Conservation (phyloP, 1,140 invertebrate species). For the Drosophila subobscura region DNA sequence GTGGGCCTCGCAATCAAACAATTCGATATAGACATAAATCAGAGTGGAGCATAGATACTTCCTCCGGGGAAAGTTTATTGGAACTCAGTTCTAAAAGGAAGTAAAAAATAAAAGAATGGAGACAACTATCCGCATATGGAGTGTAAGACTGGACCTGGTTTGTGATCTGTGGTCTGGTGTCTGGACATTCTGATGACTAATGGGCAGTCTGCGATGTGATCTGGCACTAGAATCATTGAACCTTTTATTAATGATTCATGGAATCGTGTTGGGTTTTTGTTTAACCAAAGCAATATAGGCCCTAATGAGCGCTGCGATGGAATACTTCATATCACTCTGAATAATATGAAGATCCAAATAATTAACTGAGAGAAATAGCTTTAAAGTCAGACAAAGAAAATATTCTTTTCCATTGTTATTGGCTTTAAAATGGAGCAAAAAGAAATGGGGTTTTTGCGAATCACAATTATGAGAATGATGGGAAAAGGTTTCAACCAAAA, state of each 20-base stretch:
- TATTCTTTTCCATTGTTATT: constrained; percentile 36
- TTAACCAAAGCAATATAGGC: background rate
- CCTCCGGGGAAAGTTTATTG: background rate
- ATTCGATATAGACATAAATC: constrained; percentile 56
- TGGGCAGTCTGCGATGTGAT: constrained; percentile 47
- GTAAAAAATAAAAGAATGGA: background rate
- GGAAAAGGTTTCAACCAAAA: constrained; percentile 6
- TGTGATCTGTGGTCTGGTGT: background rate
- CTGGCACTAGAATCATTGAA: constrained; percentile 65
- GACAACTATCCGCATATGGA: constrained; percentile 37
- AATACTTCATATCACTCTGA: constrained; percentile 15
- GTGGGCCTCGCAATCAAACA: constrained; percentile 19
- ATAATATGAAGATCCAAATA: constrained; percentile 21
- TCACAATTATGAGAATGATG: constrained; percentile 38
- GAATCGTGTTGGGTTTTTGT: background rate
- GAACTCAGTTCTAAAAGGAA: too few species aligned
- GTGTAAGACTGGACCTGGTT: background rate
- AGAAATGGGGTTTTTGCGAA: constrained; percentile 23
- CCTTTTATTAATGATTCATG: constrained; percentile 56
- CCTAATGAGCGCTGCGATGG: constrained; percentile 7
- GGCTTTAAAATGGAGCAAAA: constrained; percentile 29
- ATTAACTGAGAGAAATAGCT: constrained; percentile 41
- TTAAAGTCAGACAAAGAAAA: constrained; percentile 39
- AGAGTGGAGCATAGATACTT: background rate
- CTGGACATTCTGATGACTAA: constrained; percentile 55